Base-by-base conservation (phyloP, 2,888 invertebrate species). In the Eucriotettix oculatus region DNA sequence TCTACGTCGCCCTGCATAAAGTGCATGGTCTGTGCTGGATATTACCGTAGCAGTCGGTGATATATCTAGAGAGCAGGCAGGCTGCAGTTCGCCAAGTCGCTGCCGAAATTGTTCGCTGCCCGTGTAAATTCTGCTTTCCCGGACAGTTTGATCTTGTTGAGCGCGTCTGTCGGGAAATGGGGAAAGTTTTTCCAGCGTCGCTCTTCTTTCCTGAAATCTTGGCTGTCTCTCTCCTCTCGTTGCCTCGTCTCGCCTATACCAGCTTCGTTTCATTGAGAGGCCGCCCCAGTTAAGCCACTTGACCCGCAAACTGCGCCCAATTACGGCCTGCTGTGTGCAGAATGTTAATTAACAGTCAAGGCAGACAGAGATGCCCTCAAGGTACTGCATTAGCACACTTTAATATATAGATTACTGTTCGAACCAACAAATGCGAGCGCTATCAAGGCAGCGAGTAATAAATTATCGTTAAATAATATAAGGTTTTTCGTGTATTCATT, bases 141-240 rank as follows among this genome's bases (percentile, higher is more conserved):
- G 59, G 63, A 63, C 63, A 63, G 63, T 62, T 63, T 63, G 63
- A 63, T 63, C 63, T 63, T 61, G 62, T 62, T 63, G 60, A 59
- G 57, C 56, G 55, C 56, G 40, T 56, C 58, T 60, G 56, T 60
- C 60, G 60, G 60, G 54, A 61, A 62, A 61, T 55, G 62, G 62
- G 55, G 59, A 59, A 62, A 60, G 56, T 60, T 60, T 52, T 58
- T 54, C 52, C 48, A 48, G n/a, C 48, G n/a, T n/a, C 48, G 14
- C 48, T 14, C 48, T n/a, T 48, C 12, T n/a, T n/a, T 48, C 48
- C 48, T 9, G 48, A 12, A 48, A 48, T 48, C 48, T 48, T 48
- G 12, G 48, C 3, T n/a, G 48, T 9, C 9, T 48, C 48, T 48
- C 48, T 9, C 9, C 48, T n/a, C n/a, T 44, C 14, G 10, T 44